Evolutionary conservation across 2,113 vertebrate genomes (phyloP), one percentile per base, ranked within the genome.

Genomic region (Percina caprodes): DNA sequence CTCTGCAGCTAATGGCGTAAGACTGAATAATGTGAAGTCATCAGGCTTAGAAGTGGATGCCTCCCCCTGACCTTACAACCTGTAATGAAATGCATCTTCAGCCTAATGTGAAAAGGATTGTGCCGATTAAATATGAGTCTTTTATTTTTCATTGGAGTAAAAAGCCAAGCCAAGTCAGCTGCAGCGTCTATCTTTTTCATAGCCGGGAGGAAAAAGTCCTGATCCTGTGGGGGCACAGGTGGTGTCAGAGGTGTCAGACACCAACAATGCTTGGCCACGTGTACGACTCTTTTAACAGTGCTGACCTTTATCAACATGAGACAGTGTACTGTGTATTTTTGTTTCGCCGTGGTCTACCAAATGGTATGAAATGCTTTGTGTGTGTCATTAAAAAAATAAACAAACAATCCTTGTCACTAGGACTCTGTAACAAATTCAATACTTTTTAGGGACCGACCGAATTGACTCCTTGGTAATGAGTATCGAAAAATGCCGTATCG

Each of bases 61-160:
- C 59, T 66, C 82, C 63, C 85, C 61, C 72, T 77, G 78, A 85
- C 83, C 76, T 81, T 74, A 79, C 39, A 86, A 81, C 26, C 77
- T 86, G 80, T 63, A 74, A 80, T 86, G 67, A 86, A 83, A 85
- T 67, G 76, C 82, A 85, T 88, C 75, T 79, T 80, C 58, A 21
- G 55, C 11, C 55, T 51, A 80, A 85, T 66, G 61, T 65, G 49
- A 83, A 59, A 80, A 72, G 1, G 30, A 75, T 66, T 61, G 66
- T 49, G n/a, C 0, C 4, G 0, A 83, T 85, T 70, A 71, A 80
- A 77, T 62, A 52, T 9, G 24, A 74, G 46, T 42, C 33, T 78
- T 70, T 68, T 55, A 73, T 73, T 71, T 42, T 83, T 69, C 52
- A 80, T 77, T 51, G n/a, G 74, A 13, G 30, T 59, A 24, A 35